Conservation (phyloP, 2,888 invertebrate genomes). For the Helicoverpa assulta region DNA sequence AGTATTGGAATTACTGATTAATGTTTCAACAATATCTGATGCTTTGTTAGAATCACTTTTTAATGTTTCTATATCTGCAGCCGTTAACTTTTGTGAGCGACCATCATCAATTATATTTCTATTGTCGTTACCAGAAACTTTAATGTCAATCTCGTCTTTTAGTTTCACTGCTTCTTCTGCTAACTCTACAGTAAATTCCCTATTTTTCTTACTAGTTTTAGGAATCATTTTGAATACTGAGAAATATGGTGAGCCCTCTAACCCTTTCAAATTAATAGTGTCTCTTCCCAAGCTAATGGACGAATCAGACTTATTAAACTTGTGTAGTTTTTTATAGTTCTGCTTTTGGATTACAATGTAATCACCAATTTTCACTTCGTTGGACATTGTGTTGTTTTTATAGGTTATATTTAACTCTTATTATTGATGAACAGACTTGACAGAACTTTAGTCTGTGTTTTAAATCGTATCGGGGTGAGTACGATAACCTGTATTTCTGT, state of each 20-base stretch:
- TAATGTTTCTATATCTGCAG: slow-evolving; percentile 95
- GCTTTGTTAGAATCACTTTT: slow-evolving; percentile 94
- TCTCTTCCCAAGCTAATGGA: slow-evolving; percentile 93
- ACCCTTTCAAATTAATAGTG: slow-evolving; percentile 91
- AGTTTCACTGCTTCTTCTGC: slow-evolving; percentile 85
- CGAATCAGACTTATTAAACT: slow-evolving; percentile 92
- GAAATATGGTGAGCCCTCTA: slow-evolving; percentile 93
- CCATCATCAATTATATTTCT: slow-evolving; percentile 95
- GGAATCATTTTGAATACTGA: slow-evolving; percentile 94
- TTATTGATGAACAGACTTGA: not conserved
- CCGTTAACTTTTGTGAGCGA: slow-evolving; percentile 95
- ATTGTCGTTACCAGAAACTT: slow-evolving; percentile 94
- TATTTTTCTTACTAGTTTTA: slow-evolving; percentile 88
- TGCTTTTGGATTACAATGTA: slow-evolving; percentile 94
- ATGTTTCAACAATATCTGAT: slow-evolving; percentile 95
- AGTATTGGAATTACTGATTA: slow-evolving; percentile 97
- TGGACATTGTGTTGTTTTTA: slow-evolving; percentile 41
- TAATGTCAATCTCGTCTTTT: slow-evolving; percentile 91
- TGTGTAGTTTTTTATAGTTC: slow-evolving; percentile 94
- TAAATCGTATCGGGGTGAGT: no score
- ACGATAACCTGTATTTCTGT: no score
- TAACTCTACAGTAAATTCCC: slow-evolving; percentile 89
- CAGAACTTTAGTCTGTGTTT: not conserved
- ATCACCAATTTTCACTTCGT: slow-evolving; percentile 90
- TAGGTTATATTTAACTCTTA: slow-evolving; percentile 21